Conservation (phyloP, 2,797 vertebrate species). For the Agapornis canus region DNA sequence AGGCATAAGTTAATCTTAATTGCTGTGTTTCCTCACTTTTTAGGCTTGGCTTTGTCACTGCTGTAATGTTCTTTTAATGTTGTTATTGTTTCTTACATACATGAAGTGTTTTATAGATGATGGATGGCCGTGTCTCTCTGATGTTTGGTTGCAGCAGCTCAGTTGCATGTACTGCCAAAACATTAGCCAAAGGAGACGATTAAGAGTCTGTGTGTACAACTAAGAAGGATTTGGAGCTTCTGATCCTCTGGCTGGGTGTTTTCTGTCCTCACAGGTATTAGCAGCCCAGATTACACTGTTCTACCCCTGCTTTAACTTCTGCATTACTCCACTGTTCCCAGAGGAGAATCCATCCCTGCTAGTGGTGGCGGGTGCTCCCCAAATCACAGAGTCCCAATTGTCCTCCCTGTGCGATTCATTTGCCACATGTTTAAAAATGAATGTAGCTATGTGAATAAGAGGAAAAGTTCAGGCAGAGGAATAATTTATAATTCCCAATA, state of each 20-base stretch:
- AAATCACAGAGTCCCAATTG: slow-evolving; percentile 58
- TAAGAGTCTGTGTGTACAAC: not conserved
- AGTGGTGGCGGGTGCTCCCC: not conserved
- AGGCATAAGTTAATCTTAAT: slow-evolving; percentile 31
- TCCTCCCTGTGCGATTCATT: slow-evolving; percentile 16
- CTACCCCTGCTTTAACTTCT: not conserved
- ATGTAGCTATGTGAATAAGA: slow-evolving; percentile 63
- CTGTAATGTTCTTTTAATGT: slow-evolving; percentile 43
- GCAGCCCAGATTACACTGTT: not conserved
- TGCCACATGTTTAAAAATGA: slow-evolving; percentile 66
- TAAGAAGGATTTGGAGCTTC: slow-evolving; percentile 12
- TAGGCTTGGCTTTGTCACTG: slow-evolving; percentile 26
- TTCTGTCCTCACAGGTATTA: not conserved
- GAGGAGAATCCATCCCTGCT: slow-evolving; percentile 6
- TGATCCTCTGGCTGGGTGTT: not conserved
- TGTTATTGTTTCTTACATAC: slow-evolving; percentile 29
- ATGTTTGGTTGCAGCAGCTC: slow-evolving; percentile 33
- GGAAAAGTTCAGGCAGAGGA: slow-evolving; percentile 64
- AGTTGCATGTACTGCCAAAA: not conserved
- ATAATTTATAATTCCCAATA: slow-evolving; percentile 65
- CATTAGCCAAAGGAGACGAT: not conserved
- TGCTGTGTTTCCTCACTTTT: slow-evolving; percentile 9
- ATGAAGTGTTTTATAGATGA: not conserved
- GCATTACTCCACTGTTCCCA: not conserved
- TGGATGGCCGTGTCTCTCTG: slow-evolving; percentile 28